Evolutionary conservation across 2,888 invertebrate species (phyloP).

Genomic region (Andrena trimmerana): DNA sequence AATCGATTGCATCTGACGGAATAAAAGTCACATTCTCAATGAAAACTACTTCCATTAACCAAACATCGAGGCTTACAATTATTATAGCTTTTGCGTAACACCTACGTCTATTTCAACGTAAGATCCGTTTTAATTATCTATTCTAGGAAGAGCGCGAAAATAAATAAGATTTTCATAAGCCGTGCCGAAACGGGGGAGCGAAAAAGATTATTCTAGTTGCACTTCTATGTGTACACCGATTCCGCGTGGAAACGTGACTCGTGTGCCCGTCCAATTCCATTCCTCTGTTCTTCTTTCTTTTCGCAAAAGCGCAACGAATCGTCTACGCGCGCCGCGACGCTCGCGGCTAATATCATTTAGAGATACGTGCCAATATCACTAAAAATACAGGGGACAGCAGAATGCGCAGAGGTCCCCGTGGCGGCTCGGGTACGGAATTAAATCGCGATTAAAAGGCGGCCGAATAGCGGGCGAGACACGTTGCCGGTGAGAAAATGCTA

Average conservation of each 20-base stretch:
- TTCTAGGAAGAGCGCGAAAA: background rate
- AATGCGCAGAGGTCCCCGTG: conserved; percentile 35
- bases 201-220: background rate
- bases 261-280: background rate
- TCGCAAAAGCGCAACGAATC: conserved; percentile 26
- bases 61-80: background rate
- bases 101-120: background rate
- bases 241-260: conserved; percentile 8
- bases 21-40: background rate
- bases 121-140: background rate
- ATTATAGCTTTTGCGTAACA: background rate
- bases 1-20: too few species aligned
- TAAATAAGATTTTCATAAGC: conserved; percentile 2
- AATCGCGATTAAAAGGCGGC: conserved; percentile 61
- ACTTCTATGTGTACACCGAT: background rate
- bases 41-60: background rate
- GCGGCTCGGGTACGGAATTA: conserved; percentile 71
- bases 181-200: background rate
- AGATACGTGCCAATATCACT: conserved; percentile 73
- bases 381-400: conserved; percentile 69
- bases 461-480: background rate
- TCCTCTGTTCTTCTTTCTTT: background rate
- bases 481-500: background rate
- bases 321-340: background rate
- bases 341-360: conserved; percentile 40